A percentile compares a stretch with the other conserved stretches of the same genome.
Conservation (phyloP, 2,113 vertebrate species). For the Meleagris gallopavo region DNA sequence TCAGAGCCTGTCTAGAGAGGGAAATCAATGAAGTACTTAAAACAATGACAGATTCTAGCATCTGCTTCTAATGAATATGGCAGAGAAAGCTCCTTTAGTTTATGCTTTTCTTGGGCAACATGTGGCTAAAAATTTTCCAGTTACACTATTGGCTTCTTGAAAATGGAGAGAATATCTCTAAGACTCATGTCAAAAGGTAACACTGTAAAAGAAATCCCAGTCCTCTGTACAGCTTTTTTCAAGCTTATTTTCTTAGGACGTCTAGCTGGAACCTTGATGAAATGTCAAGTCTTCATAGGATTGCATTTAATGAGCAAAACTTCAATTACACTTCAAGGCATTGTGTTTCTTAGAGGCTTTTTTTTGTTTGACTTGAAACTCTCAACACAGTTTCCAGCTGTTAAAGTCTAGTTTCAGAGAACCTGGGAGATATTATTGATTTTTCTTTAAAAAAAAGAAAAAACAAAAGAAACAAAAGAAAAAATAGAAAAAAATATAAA, state of each 20-base stretch:
- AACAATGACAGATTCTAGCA: background rate
- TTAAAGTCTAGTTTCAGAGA: conserved; percentile 37
- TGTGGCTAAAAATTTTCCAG: background rate
- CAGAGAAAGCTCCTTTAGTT: background rate
- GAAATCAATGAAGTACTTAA: background rate
- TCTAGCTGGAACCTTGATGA: conserved; percentile 11
- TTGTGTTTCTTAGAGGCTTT: conserved; percentile 24
- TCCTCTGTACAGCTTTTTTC: background rate
- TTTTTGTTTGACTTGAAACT: background rate
- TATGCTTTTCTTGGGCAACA: background rate
- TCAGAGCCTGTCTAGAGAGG: background rate
- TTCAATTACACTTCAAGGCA: conserved; percentile 63
- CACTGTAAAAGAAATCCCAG: background rate
- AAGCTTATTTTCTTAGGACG: conserved; percentile 29
- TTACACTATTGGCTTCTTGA: background rate
- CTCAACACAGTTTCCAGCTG: background rate
- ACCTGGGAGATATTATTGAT: conserved; percentile 36
- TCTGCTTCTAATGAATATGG: background rate
- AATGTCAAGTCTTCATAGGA: conserved; percentile 45
- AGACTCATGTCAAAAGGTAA: conserved; percentile 20
- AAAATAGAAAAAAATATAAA: background rate
- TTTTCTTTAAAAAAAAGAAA: background rate
- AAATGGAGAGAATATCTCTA: background rate
- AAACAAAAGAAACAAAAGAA: background rate
- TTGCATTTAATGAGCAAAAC: conserved; percentile 60